Conservation (phyloP, 2,888 invertebrate species). For the Yponomeuta cagnagella region DNA sequence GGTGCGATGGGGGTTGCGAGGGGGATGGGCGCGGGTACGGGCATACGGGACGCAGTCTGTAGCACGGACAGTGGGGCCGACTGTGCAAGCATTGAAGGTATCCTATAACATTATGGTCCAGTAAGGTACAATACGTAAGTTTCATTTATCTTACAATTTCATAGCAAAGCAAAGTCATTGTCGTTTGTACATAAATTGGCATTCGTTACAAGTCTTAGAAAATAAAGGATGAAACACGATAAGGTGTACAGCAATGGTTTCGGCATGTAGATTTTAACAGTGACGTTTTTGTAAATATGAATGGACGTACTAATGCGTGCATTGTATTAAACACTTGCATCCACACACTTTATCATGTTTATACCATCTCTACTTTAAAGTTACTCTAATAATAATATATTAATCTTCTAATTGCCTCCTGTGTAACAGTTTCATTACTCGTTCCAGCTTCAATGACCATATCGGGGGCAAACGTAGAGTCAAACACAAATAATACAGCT, state of each 20-base stretch:
- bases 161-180: conserved; percentile 65
- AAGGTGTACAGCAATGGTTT: conserved; percentile 48
- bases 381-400: neutral
- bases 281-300: conserved; percentile 22
- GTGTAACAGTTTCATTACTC: conserved; percentile 18
- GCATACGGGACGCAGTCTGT: conserved; percentile 51
- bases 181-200: conserved; percentile 48
- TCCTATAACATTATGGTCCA: conserved; percentile 65
- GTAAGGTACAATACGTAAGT: conserved; percentile 69
- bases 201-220: conserved; percentile 24
- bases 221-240: conserved; percentile 49
- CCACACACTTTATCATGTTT: conserved; percentile 55
- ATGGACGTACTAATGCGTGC: conserved; percentile 7
- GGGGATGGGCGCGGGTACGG: conserved; percentile 47
- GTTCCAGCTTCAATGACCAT: conserved; percentile 83
- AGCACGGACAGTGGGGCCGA: conserved; percentile 62
- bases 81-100: conserved; percentile 71
- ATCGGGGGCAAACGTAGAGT: conserved; percentile 77
- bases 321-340: conserved; percentile 11
- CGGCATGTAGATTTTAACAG: conserved; percentile 51
- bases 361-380: conserved; percentile 19
- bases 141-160: conserved; percentile 49
- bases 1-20: conserved; percentile 56
- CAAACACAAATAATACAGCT: conserved; percentile 60
- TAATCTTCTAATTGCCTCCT: neutral